A percentile compares a stretch with the other conserved stretches of the same genome.
Conservation (phyloP, 2,797 vertebrate genomes). For the Enteromius afrohamiltoni region DNA sequence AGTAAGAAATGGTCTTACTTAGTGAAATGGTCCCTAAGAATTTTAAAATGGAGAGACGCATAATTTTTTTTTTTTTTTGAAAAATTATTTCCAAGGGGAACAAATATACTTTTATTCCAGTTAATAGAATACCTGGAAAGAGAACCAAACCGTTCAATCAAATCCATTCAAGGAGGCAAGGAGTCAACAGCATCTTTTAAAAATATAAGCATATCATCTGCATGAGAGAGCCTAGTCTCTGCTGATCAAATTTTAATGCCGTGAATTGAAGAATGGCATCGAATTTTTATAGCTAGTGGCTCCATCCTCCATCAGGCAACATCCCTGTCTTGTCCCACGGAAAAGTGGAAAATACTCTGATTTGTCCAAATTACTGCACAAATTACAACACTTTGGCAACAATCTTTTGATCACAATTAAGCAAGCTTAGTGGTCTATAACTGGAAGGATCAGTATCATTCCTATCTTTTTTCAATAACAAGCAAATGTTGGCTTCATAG, state of each 20-base stretch:
- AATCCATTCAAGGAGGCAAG: neutral
- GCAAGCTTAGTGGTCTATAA: slow-evolving; percentile 22
- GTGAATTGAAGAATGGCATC: neutral
- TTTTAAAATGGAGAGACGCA: neutral
- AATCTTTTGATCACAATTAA: slow-evolving; percentile 30
- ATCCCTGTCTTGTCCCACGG: neutral
- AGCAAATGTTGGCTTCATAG: slow-evolving; percentile 26
- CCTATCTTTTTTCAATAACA: slow-evolving; percentile 6
- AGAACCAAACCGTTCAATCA: neutral
- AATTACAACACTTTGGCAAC: neutral
- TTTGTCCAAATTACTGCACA: neutral
- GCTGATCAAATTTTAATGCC: neutral
- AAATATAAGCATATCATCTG: neutral
- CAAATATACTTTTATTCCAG: neutral
- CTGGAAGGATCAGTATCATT: slow-evolving; percentile 29
- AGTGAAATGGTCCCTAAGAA: neutral
- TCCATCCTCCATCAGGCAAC: neutral
- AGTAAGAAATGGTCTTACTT: too few species aligned
- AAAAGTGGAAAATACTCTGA: neutral
- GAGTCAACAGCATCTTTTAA: neutral
- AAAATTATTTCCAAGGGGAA: neutral
- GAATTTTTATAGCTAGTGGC: neutral
- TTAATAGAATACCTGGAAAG: neutral
- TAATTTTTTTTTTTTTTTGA: neutral
- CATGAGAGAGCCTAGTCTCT: neutral